Conservation (phyloP, 2,113 vertebrate species). For the Pedetes capensis region DNA sequence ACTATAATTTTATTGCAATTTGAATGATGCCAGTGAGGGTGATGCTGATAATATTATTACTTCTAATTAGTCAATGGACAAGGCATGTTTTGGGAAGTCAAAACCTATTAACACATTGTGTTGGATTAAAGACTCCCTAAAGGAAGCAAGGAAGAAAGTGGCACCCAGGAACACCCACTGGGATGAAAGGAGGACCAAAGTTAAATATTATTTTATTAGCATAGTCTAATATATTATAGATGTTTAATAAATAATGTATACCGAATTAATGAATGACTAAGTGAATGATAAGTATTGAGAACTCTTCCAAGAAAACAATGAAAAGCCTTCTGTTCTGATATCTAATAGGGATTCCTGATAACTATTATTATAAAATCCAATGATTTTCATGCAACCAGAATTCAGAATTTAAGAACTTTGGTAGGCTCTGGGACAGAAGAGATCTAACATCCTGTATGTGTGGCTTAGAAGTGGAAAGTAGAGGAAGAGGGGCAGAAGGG, state of each 20-base stretch:
- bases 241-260: not conserved
- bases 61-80: not conserved
- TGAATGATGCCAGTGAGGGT: not conserved
- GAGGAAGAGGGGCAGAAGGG: fast-evolving
- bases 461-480: not conserved
- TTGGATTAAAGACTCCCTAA: not conserved
- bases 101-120: not conserved
- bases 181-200: fast-evolving
- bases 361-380: not conserved
- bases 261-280: not conserved
- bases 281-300: not conserved
- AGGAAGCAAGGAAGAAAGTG: not conserved
- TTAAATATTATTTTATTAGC: not conserved
- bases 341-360: not conserved
- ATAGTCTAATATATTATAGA: not conserved
- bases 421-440: not conserved
- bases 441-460: not conserved
- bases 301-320: not conserved
- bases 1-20: not conserved
- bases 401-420: not conserved
- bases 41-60: not conserved
- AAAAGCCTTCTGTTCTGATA: not conserved
- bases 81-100: not conserved
- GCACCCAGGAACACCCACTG: not conserved
- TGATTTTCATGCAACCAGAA: not conserved